Conservation (phyloP, 2,113 vertebrate species). For the Triplophysa tibetana region DNA sequence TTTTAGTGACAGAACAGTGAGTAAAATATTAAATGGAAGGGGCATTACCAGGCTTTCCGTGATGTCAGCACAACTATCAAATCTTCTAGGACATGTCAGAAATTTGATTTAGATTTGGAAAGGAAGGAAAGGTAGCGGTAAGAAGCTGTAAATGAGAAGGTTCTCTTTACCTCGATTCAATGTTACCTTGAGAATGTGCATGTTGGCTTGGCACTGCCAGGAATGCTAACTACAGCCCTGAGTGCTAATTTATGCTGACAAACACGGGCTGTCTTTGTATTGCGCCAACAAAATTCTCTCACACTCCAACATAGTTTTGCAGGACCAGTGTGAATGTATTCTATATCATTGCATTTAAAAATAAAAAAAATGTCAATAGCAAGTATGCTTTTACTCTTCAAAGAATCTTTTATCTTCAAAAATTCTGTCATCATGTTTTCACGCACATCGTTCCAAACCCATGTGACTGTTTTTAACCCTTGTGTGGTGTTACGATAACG, state of each 20-base stretch:
- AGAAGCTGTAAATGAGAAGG: neutral
- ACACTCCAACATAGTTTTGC: neutral
- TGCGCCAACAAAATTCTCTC: neutral
- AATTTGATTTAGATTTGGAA: neutral
- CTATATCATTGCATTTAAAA: neutral
- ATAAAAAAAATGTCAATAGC: neutral
- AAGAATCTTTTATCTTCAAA: too few species aligned
- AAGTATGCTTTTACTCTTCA: neutral
- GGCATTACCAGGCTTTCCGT: neutral
- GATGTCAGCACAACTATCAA: neutral
- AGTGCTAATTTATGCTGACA: constrained; percentile 34
- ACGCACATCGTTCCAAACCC: too few species aligned
- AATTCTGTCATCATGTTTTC: too few species aligned
- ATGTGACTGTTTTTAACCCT: too few species aligned
- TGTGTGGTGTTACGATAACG: too few species aligned
- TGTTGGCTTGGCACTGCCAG: constrained; percentile 16
- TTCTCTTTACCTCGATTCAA: neutral
- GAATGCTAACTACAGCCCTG: constrained; percentile 24
- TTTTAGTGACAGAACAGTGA: constrained; percentile 10
- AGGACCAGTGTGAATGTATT: neutral
- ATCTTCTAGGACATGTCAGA: neutral
- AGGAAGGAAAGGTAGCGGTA: too few species aligned
- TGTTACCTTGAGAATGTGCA: constrained; percentile 30
- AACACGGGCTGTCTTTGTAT: constrained; percentile 15
- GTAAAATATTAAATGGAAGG: constrained; percentile 9